These are phyloP conservation scores for Stegodyphus mimosarum DNA, from an alignment of 1,140 invertebrate species.

Conservation along the genomic window DNA sequence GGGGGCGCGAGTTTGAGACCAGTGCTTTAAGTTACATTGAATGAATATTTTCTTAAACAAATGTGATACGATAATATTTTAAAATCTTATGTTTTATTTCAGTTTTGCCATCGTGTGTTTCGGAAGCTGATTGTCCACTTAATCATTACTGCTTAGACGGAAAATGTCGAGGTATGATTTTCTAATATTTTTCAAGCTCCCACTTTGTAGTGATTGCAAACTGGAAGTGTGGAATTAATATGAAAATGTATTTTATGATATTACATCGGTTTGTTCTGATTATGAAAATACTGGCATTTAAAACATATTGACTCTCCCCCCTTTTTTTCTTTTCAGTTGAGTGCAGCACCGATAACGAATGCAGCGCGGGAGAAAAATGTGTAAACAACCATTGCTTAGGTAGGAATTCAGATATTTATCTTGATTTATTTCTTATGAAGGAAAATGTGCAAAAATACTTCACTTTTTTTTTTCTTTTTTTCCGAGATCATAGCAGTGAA, in stretches of 20 bases:
- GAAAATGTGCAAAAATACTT: neutral
- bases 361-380: conserved; percentile 83
- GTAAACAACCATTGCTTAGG: conserved; percentile 85
- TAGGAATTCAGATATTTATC: conserved; percentile 13
- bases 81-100: neutral
- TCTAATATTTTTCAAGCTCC: neutral
- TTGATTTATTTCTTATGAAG: neutral
- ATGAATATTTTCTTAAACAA: too few relatives aligned
- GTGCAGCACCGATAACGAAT: conserved; percentile 87
- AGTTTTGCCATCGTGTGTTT: conserved; percentile 77
- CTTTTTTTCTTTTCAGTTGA: conserved; percentile 74
- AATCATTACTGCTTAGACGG: conserved; percentile 77
- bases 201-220: neutral
- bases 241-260: too few relatives aligned
- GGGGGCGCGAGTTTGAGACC: too few relatives aligned
- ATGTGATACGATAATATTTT: too few relatives aligned
- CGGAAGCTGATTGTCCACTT: conserved; percentile 91
- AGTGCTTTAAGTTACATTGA: too few relatives aligned
- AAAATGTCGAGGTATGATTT: conserved; percentile 62
- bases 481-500: neutral
- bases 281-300: too few relatives aligned
- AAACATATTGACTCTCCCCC: too few relatives aligned
- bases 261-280: too few relatives aligned
- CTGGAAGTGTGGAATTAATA: too few relatives aligned
- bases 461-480: neutral